Percentiles rank a stretch among this genome's conserved stretches.
Conservation (phyloP, 2,797 vertebrate genomes). For the Tapirus indicus region DNA sequence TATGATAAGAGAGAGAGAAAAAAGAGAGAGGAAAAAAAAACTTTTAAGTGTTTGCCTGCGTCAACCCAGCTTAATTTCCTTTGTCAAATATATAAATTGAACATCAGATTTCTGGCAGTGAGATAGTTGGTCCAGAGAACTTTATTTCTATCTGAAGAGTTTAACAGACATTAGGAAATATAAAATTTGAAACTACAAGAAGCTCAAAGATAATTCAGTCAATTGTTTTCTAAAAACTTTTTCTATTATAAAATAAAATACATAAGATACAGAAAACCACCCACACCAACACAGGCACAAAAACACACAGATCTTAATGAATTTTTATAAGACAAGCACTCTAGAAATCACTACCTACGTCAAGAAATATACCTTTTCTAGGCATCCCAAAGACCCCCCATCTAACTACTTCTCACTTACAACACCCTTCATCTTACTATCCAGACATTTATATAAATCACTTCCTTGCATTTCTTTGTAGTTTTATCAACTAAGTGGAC, state of each 20-base stretch:
- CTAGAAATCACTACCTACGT: not conserved
- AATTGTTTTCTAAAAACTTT: not conserved
- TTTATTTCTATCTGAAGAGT: not conserved
- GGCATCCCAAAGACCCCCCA: not conserved
- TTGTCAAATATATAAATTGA: not conserved
- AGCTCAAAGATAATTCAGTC: not conserved
- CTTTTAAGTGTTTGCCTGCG: too few relatives aligned
- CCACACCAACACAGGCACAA: not conserved
- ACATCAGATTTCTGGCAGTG: not conserved
- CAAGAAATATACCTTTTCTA: not conserved
- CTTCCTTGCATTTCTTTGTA: not conserved
- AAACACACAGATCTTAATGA: not conserved
- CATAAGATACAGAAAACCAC: not conserved
- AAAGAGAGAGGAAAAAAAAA: not conserved
- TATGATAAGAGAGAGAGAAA: not conserved
- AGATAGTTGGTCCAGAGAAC: not conserved
- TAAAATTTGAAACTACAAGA: not conserved
- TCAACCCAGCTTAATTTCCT: not conserved
- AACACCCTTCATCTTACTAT: not conserved
- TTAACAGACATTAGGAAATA: not conserved
- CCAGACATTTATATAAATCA: not conserved
- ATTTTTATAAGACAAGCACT: not conserved
- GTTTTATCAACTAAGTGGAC: not conserved
- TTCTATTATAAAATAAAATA: slow-evolving; percentile 31
- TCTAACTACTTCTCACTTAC: not conserved